These are phyloP conservation scores for Channallabes apus DNA, from an alignment of 2,797 vertebrate species.

Conservation along the genomic window DNA sequence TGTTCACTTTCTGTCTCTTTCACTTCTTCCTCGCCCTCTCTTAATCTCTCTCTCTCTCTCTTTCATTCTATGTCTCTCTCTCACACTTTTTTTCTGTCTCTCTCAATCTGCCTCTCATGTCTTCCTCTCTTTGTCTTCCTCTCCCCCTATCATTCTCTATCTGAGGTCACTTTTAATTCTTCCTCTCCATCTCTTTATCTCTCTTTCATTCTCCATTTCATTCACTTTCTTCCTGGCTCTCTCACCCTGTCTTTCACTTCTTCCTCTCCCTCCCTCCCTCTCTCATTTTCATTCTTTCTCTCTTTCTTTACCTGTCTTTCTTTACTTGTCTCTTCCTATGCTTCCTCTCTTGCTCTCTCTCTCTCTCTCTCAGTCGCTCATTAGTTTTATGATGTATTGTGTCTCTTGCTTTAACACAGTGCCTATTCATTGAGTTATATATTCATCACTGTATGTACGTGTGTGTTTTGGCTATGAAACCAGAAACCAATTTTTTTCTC, in stretches of 20 bases:
- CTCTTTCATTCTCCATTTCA: neutral
- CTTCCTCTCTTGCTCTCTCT: neutral
- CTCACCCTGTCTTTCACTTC: neutral
- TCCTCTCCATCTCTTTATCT: neutral
- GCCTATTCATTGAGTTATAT: neutral
- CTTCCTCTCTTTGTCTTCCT: too few species aligned
- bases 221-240: neutral
- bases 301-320: neutral
- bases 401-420: neutral
- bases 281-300: neutral
- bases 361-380: neutral
- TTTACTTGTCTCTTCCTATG: neutral
- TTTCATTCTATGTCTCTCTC: neutral
- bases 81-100: neutral
- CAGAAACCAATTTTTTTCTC: neutral
- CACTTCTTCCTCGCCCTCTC: too few species aligned
- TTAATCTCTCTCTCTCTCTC: neutral
- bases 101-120: neutral
- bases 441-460: neutral
- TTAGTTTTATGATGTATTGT: neutral
- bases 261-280: too few species aligned
- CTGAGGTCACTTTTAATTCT: too few species aligned
- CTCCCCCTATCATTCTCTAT: neutral
- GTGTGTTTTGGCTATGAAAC: conserved; percentile 24
- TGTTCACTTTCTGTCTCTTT: neutral